A percentile compares a stretch with the other conserved stretches of the same genome.
phyloP scores from a whole-genome alignment of 2,888 invertebrate species.

The Eilema caniola region DNA sequence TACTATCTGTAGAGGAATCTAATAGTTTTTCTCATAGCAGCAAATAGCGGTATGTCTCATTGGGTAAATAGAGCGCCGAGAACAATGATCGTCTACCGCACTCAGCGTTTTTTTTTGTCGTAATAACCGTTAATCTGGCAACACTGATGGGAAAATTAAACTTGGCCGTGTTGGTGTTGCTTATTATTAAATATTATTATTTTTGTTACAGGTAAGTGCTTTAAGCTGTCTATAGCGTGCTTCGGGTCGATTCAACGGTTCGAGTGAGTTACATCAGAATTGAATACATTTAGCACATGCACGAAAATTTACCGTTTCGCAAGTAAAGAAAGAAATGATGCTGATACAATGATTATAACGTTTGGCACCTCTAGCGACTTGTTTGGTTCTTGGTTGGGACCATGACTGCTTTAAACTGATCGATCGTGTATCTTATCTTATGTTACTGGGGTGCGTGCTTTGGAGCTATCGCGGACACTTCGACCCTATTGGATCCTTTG shows the following conservation, averaged over 20 bases:
- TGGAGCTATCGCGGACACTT: too few relatives aligned
- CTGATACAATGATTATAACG: not conserved
- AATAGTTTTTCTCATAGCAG: slow-evolving; percentile 40
- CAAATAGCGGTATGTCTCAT: slow-evolving; percentile 67
- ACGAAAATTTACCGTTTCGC: not conserved
- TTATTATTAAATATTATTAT: slow-evolving; percentile 38
- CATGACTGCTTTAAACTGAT: too few relatives aligned
- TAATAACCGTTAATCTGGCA: slow-evolving; percentile 65
- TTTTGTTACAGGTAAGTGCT: slow-evolving; percentile 61
- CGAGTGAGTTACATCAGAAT: slow-evolving; percentile 14
- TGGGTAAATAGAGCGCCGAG: slow-evolving; percentile 79
- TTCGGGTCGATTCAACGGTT: slow-evolving; percentile 5
- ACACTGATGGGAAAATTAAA: slow-evolving; percentile 62
- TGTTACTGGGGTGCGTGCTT: too few relatives aligned
- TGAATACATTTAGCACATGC: not conserved
- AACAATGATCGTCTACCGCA: slow-evolving; percentile 75
- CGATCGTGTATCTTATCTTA: too few relatives aligned
- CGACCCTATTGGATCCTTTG: too few relatives aligned
- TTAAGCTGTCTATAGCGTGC: slow-evolving; percentile 27
- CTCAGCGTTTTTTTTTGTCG: slow-evolving; percentile 63
- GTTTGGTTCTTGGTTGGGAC: too few relatives aligned
- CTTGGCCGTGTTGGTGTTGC: slow-evolving; percentile 40
- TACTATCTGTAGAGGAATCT: slow-evolving; percentile 35
- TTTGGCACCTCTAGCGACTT: not conserved
- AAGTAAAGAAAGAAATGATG: not conserved